Evolutionary conservation across 2,797 vertebrate species (phyloP).

Genomic region (Margarornis squamiger): DNA sequence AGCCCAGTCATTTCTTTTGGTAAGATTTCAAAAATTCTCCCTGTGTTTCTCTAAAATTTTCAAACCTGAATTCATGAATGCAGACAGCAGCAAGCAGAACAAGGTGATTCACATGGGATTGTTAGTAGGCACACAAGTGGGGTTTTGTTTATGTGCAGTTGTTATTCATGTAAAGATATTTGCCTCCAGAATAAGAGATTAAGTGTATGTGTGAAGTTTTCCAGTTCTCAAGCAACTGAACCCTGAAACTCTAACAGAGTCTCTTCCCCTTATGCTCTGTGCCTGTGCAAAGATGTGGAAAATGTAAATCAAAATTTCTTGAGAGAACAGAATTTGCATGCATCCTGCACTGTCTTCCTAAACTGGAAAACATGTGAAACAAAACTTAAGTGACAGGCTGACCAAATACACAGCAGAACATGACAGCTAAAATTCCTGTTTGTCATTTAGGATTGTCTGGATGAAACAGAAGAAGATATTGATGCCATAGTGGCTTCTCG

Average conservation of each 20-base stretch:
- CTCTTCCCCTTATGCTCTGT: background rate
- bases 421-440: background rate
- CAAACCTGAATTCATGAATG: background rate
- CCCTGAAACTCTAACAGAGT: background rate
- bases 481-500: slow-evolving; percentile 82
- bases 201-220: background rate
- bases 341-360: background rate
- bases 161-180: background rate
- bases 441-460: slow-evolving; percentile 79
- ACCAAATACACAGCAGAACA: background rate
- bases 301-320: background rate
- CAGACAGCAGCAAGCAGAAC: background rate
- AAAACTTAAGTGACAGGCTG: background rate
- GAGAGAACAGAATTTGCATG: background rate
- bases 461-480: slow-evolving; percentile 85
- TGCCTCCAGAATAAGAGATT: background rate
- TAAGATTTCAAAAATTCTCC: background rate
- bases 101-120: background rate
- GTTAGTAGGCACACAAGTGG: background rate
- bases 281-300: background rate
- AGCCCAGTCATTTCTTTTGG: background rate
- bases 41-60: background rate
- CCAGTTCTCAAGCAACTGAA: background rate
- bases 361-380: background rate
- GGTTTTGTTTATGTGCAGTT: background rate